Percentiles rank a stretch among this genome's conserved stretches.
Evolutionary conservation across 2,797 vertebrate genomes (phyloP).

Genomic region (Alfaro cultratus): DNA sequence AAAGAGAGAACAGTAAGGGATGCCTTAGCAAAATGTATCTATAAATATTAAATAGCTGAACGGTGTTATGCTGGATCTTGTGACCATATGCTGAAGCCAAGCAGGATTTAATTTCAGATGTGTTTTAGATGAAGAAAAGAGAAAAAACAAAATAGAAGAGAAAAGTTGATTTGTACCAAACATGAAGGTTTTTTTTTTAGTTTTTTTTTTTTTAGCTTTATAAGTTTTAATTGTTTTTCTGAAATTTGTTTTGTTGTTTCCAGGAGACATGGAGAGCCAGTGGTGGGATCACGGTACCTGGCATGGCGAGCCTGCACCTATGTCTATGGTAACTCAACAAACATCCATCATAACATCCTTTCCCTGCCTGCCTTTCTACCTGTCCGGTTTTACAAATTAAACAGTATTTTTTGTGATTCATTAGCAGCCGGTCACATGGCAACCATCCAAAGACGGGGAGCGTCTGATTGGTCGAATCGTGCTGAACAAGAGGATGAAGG

Average conservation of each 20-base stretch:
- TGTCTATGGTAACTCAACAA: conserved; percentile 90
- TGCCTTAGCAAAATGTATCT: background rate
- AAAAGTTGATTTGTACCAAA: background rate
- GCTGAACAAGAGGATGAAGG: conserved; percentile 94
- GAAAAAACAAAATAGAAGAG: background rate
- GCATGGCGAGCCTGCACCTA: conserved; percentile 89
- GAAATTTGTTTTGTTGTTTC: conserved; percentile 17
- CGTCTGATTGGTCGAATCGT: conserved; percentile 94
- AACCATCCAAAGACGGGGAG: conserved; percentile 95
- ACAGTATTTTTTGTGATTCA: conserved; percentile 44
- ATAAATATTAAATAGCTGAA: background rate
- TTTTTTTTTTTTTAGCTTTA: background rate
- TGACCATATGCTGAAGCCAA: background rate
- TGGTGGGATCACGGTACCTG: conserved; percentile 95
- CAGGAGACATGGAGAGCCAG: conserved; percentile 97
- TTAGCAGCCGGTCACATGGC: conserved; percentile 95
- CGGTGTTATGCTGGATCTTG: background rate
- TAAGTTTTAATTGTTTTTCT: background rate
- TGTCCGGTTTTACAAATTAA: background rate
- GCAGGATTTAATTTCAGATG: background rate
- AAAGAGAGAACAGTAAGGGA: background rate
- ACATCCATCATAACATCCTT: conserved; percentile 25
- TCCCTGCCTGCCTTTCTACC: too few species aligned
- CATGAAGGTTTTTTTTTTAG: background rate
- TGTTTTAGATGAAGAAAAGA: background rate